Conservation (phyloP, 2,113 vertebrate species). For the Ammodytes dubius region DNA sequence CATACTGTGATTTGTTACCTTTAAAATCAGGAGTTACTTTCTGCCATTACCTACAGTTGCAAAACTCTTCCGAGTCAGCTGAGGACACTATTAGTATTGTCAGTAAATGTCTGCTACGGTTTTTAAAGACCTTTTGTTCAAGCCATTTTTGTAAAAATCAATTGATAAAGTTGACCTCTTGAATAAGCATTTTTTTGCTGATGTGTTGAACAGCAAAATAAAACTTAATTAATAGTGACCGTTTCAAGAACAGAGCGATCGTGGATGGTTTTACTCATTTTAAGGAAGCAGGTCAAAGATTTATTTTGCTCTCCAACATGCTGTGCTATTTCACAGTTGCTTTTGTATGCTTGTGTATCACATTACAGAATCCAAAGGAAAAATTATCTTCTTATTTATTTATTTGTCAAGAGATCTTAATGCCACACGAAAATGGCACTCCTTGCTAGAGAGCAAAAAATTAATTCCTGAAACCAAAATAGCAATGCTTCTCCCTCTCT, state of each 20-base stretch:
- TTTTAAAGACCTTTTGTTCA: constrained; percentile 48
- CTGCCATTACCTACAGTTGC: constrained; percentile 17
- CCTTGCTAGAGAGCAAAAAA: constrained; percentile 38
- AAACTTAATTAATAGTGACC: no score
- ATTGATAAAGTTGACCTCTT: constrained; percentile 58
- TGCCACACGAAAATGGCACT: constrained; percentile 27
- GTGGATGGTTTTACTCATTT: no score
- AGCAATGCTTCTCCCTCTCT: constrained; percentile 25
- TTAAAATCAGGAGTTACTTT: constrained; percentile 22
- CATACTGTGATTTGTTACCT: constrained; percentile 42
- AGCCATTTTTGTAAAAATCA: constrained; percentile 34
- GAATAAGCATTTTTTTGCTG: constrained; percentile 49
- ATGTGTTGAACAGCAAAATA: constrained; percentile 23
- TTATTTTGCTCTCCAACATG: background rate
- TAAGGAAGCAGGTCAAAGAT: no score
- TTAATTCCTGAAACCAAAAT: constrained; percentile 46
- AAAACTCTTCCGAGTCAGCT: constrained; percentile 24
- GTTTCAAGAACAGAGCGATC: no score
- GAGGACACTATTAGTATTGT: constrained; percentile 18
- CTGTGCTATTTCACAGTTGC: constrained; percentile 7
- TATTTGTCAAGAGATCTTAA: constrained; percentile 21
- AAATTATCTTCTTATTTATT: background rate
- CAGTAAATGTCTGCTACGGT: constrained; percentile 9
- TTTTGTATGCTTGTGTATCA: constrained; percentile 16
- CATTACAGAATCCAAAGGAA: constrained; percentile 13